These are phyloP conservation scores for Nothura maculosa DNA, from an alignment of 2,797 vertebrate species.

Conservation along the genomic window DNA sequence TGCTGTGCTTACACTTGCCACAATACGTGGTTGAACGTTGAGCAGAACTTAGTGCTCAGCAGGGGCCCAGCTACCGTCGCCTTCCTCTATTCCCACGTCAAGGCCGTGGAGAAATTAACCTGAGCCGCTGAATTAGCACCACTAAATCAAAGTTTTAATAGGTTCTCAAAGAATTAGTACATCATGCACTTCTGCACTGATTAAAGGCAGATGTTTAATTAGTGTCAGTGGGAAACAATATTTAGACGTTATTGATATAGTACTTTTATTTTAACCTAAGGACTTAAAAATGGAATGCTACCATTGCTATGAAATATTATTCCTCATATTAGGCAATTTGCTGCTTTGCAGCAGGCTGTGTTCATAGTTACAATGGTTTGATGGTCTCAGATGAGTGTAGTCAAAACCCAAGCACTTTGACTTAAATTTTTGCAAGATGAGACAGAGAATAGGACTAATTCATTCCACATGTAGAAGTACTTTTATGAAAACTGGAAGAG, in stretches of 20 bases:
- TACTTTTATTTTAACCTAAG: conserved; percentile 32
- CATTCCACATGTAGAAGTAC: not conserved
- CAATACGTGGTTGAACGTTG: not conserved
- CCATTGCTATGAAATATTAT: not conserved
- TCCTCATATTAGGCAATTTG: not conserved
- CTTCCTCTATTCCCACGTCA: not conserved
- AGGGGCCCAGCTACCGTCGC: accelerated
- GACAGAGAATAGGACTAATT: not conserved
- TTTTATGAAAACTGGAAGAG: not conserved
- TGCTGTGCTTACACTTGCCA: not conserved
- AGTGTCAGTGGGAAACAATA: conserved; percentile 69
- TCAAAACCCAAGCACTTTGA: not conserved
- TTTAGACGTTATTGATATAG: conserved; percentile 68
- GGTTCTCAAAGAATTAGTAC: not conserved
- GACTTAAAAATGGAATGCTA: not conserved
- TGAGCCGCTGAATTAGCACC: conserved; percentile 32
- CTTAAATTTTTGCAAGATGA: not conserved
- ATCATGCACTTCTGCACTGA: not conserved
- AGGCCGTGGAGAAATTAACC: conserved; percentile 9
- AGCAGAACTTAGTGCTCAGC: not conserved
- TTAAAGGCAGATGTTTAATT: conserved; percentile 53
- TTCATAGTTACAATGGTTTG: not conserved
- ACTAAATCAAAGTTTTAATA: not conserved
- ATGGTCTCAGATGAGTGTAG: not conserved
- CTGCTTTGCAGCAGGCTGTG: not conserved